Evolutionary conservation across 2,113 vertebrate species (phyloP), one percentile per base, ranked within the genome.

Genomic region (Climacteris rufus): DNA sequence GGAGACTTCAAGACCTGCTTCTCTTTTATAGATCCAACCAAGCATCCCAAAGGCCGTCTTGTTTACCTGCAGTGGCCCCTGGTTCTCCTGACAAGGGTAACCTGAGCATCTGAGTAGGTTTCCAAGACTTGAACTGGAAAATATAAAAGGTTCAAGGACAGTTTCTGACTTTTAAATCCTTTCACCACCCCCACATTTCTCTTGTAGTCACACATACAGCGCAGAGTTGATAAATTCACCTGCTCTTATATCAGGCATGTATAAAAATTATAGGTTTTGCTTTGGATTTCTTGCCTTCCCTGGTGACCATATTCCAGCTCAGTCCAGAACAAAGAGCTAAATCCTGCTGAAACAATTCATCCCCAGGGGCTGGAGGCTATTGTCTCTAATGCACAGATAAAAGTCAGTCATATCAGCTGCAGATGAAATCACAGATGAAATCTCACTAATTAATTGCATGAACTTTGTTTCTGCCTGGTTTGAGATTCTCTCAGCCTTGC

Each of bases 391-490:
- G 57, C 60, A 87, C 77, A 35, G 71, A 90, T 78, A 92, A 87
- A 94, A 94, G 57, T 78, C 94, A 96, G 66, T 80, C 90, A 78
- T 90, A 94, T 76, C 85, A 95, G 96, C 90, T 94, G 90, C 92
- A 89, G 86, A 93, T 86, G 87, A 95, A 92, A 95, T 93, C 85
- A 59, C 76, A 95, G 86, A 81, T 93, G 78, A 95, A 93, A 96
- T 90, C 90, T 88, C 92, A 42, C 86, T 95, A 92, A 93, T 96
- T 94, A 96, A 95, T 93, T 92, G 76, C 80, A 69, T 83, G 88
- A 95, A 92, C 89, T 96, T 93, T 89, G 68, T 92, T 95, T 96
- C 93, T 95, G 94, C 93, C 83, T 96, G 90, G 79, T 96, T 96
- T 92, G 83, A 93, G 56, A 64, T 93, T 87, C 90, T 92, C 74